Evolutionary conservation across 2,888 invertebrate species (phyloP).

Genomic region (Anticlea derivata): DNA sequence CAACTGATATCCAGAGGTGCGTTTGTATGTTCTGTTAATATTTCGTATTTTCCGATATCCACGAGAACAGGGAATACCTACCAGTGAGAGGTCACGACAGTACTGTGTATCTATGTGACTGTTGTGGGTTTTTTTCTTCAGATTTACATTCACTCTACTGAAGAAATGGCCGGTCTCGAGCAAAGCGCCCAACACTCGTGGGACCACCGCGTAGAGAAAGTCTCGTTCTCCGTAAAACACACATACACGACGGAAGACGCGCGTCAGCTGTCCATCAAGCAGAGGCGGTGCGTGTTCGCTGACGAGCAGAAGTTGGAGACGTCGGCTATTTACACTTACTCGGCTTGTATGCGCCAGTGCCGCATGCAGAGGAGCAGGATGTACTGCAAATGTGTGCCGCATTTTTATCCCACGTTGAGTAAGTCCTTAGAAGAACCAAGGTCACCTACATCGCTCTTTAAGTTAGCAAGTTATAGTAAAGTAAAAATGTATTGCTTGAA

Average conservation of each 20-base stretch:
- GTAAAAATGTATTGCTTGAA: no score
- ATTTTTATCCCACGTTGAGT: slow-evolving; percentile 87
- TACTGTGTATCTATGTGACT: no score
- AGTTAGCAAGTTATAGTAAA: no score
- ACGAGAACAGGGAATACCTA: no score
- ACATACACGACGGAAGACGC: slow-evolving; percentile 91
- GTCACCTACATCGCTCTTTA: no score
- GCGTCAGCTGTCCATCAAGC: slow-evolving; percentile 85
- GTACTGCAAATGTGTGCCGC: slow-evolving; percentile 88
- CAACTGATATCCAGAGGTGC: no score
- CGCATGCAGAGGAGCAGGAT: slow-evolving; percentile 86
- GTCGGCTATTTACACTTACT: slow-evolving; percentile 86
- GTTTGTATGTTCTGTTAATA: no score
- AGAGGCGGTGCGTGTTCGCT: slow-evolving; percentile 88
- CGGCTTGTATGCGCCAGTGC: slow-evolving; percentile 89
- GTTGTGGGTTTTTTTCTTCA: no score
- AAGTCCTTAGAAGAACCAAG: no score
- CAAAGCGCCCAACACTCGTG: slow-evolving; percentile 88
- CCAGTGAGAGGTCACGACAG: no score
- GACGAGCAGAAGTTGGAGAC: slow-evolving; percentile 86
- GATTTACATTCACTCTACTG: slow-evolving; percentile 87
- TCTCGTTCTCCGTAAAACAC: slow-evolving; percentile 88
- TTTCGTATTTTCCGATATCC: no score
- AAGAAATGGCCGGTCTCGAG: slow-evolving; percentile 88
- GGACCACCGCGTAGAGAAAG: slow-evolving; percentile 84